These are phyloP conservation scores for Phyllotreta striolata DNA, from an alignment of 2,888 invertebrate species.

Conservation along the genomic window DNA sequence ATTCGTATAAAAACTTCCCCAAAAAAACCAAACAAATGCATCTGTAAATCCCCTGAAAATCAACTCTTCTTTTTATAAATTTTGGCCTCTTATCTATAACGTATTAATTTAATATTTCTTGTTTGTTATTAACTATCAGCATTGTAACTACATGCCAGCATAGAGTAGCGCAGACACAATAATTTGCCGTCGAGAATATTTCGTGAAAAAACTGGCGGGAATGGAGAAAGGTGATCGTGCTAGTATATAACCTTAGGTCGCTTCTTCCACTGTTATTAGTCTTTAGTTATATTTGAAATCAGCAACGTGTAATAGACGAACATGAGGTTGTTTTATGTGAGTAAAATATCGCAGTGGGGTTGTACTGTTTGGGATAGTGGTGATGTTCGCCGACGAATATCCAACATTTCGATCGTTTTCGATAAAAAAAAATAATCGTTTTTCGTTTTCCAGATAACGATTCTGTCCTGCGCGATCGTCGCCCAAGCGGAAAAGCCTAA, in stretches of 20 bases:
- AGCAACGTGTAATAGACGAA: slow-evolving; percentile 43
- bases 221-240: slow-evolving; percentile 57
- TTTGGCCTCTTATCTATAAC: no score
- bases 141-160: slow-evolving; percentile 14
- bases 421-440: background rate
- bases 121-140: no score
- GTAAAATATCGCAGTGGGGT: slow-evolving; percentile 43
- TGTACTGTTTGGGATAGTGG: slow-evolving; percentile 13
- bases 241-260: slow-evolving; percentile 54
- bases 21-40: no score
- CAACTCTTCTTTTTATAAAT: no score
- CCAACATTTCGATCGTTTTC: background rate
- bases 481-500: slow-evolving; percentile 39
- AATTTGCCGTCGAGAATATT: slow-evolving; percentile 22
- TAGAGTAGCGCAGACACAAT: slow-evolving; percentile 17
- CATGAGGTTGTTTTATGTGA: slow-evolving; percentile 56
- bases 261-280: slow-evolving; percentile 47
- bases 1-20: no score
- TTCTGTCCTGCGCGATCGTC: slow-evolving; percentile 40
- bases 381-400: slow-evolving; percentile 5
- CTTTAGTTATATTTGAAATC: slow-evolving; percentile 39
- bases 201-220: slow-evolving; percentile 39
- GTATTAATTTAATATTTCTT: no score
- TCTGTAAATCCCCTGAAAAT: no score
- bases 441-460: slow-evolving; percentile 35